Percentiles rank a stretch among this genome's conserved stretches.
These are phyloP conservation scores for Eucriotettix oculatus DNA, from an alignment of 2,888 invertebrate species.

Conservation along the genomic window DNA sequence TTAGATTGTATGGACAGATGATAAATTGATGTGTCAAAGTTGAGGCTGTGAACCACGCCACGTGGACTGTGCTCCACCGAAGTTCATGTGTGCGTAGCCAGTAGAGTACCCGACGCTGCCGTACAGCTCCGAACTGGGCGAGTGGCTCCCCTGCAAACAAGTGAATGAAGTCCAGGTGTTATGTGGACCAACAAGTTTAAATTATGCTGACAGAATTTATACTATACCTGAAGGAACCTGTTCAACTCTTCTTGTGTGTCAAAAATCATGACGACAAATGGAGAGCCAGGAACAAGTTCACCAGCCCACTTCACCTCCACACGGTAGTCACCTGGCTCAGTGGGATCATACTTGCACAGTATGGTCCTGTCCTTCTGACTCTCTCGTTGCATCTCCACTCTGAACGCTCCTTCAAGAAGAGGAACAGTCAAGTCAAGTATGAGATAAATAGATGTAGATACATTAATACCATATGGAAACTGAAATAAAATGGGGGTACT, in stretches of 20 bases:
- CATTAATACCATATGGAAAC: too few relatives aligned
- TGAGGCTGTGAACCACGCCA: constrained; percentile 38
- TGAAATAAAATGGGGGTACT: too few relatives aligned
- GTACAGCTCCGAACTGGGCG: constrained; percentile 23
- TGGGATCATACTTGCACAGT: constrained; percentile 92
- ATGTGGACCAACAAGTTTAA: too few relatives aligned
- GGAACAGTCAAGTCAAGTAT: neutral
- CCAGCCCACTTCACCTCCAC: constrained; percentile 98
- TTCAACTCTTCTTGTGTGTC: constrained; percentile 93
- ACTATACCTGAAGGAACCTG: constrained; percentile 32
- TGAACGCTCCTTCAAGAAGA: constrained; percentile 62
- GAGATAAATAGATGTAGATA: neutral
- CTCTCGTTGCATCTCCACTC: constrained; percentile 98
- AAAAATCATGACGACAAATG: constrained; percentile 97
- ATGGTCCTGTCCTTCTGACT: constrained; percentile 96
- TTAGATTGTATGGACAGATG: neutral
- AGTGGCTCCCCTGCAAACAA: constrained; percentile 20
- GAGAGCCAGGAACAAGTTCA: constrained; percentile 92
- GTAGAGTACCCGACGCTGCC: constrained; percentile 34
- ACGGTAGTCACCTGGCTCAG: constrained; percentile 95
- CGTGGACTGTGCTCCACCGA: constrained; percentile 25
- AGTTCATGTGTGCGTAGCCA: constrained; percentile 32
- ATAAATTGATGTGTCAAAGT: constrained; percentile 13
- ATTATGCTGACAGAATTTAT: too few relatives aligned
- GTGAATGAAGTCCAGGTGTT: too few relatives aligned